Evolutionary conservation across 2,888 invertebrate species (phyloP), one percentile per base, ranked within the genome.

Genomic region (Pyrocoelia pectoralis): DNA sequence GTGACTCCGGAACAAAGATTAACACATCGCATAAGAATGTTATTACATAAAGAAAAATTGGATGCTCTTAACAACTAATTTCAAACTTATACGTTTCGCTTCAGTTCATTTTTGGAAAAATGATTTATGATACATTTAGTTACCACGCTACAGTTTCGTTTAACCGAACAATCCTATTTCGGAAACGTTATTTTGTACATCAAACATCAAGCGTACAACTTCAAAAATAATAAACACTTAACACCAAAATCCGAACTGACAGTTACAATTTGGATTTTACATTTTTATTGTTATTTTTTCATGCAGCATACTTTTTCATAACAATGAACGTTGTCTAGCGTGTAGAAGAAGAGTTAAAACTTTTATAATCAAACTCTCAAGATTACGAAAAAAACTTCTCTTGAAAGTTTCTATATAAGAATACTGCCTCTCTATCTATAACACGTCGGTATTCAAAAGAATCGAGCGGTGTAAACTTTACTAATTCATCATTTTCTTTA

Each of bases 1-100:
- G 58, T 58, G 52, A 51, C 58, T 43, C n/a, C n/a, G n/a, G n/a
- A n/a, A n/a, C n/a, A n/a, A n/a, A n/a, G 43, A 58, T 40, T 33
- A 28, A 50, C 33, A 33, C 10, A 33, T 4, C 8, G 2, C 33
- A 33, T 33, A 6, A 33, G 33, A 33, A 33, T n/a, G 10, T 3
- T 5, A 24, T 24, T 5, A 24, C 24, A 24, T 24, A 24, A 24
- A 33, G 33, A 33, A 8, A 33, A 33, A 33, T 4, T 33, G 33
- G 33, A 3, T 8, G n/a, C n/a, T n/a, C n/a, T n/a, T n/a, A 6
- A 33, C 33, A n/a, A 6, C 2, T 33, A 33, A 33, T 33, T 33
- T 33, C n/a, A n/a, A 33, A 33, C 33, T 2, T 33, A 8, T 33
- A 8, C 8, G n/a, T 33, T 33, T 33, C 8, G 33, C 33, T 2